Conservation (phyloP, 2,888 invertebrate genomes). For the Loripinus fragilis region DNA sequence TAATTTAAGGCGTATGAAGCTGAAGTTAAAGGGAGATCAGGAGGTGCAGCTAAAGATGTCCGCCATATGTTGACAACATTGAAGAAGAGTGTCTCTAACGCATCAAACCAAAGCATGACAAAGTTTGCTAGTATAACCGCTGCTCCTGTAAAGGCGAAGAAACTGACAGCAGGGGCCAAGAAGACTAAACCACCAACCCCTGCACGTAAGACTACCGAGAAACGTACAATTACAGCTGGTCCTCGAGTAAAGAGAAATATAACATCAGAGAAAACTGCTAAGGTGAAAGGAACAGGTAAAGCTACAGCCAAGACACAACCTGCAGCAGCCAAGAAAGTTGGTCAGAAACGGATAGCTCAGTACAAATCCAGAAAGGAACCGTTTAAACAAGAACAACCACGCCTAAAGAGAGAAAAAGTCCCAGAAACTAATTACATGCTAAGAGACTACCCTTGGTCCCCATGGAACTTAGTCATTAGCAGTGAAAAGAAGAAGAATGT, state of each 20-base stretch:
- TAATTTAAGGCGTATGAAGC: slow-evolving; percentile 12
- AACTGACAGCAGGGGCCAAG: background rate
- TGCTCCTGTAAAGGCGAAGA: background rate
- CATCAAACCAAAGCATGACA: background rate
- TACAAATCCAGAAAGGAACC: background rate
- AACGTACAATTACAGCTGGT: background rate
- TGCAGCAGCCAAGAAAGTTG: background rate
- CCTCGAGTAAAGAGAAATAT: background rate
- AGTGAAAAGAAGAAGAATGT: background rate
- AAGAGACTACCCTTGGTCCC: slow-evolving; percentile 25
- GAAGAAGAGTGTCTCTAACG: slow-evolving; percentile 32
- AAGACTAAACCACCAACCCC: background rate
- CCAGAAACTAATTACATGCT: slow-evolving; percentile 28
- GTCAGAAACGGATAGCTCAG: background rate
- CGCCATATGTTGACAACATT: slow-evolving; percentile 30
- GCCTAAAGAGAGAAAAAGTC: slow-evolving; percentile 27
- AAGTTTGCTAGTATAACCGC: background rate
- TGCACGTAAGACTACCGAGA: background rate
- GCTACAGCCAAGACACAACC: background rate
- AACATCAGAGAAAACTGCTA: background rate
- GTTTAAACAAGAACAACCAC: background rate
- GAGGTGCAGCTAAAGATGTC: slow-evolving; percentile 14
- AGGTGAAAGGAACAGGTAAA: background rate
- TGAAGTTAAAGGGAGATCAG: background rate
- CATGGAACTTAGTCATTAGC: slow-evolving; percentile 23